These are phyloP conservation scores for Coenonympha glycerion DNA, from an alignment of 2,888 invertebrate species.

Conservation along the genomic window DNA sequence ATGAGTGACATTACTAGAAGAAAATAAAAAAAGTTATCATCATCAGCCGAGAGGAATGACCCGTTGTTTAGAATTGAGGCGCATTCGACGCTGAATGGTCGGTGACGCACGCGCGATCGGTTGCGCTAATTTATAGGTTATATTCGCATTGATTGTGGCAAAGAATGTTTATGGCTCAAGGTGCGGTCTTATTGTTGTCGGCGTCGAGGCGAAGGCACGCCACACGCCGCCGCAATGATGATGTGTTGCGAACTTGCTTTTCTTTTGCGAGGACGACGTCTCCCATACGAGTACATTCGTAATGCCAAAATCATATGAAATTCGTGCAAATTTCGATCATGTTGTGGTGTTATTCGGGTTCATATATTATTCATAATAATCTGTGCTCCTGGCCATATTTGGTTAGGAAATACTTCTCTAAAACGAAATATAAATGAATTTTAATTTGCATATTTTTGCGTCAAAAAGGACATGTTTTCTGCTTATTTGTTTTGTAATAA, in stretches of 20 bases:
- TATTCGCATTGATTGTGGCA: constrained; percentile 69
- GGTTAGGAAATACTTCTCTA: no score
- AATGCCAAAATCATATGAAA: no score
- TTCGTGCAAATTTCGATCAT: no score
- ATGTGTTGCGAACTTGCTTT: not conserved
- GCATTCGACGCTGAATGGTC: constrained; percentile 34
- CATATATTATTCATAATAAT: no score
- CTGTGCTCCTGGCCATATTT: no score
- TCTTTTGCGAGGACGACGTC: not conserved
- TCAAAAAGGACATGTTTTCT: no score
- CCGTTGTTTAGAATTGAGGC: constrained; percentile 59
- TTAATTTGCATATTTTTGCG: no score
- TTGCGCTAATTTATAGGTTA: constrained; percentile 70
- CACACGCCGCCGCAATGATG: constrained; percentile 28
- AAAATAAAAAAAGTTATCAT: not conserved
- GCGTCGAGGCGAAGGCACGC: constrained; percentile 46
- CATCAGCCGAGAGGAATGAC: constrained; percentile 26
- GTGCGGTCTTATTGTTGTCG: constrained; percentile 71
- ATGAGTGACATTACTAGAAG: not conserved
- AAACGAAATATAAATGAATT: no score
- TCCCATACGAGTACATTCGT: no score
- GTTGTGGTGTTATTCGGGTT: no score
- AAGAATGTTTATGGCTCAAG: constrained; percentile 71
- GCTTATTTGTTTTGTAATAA: no score
- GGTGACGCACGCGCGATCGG: constrained; percentile 44